phyloP scores from a whole-genome alignment of 2,797 vertebrate genomes.

The Pachyuromys duprasi region DNA sequence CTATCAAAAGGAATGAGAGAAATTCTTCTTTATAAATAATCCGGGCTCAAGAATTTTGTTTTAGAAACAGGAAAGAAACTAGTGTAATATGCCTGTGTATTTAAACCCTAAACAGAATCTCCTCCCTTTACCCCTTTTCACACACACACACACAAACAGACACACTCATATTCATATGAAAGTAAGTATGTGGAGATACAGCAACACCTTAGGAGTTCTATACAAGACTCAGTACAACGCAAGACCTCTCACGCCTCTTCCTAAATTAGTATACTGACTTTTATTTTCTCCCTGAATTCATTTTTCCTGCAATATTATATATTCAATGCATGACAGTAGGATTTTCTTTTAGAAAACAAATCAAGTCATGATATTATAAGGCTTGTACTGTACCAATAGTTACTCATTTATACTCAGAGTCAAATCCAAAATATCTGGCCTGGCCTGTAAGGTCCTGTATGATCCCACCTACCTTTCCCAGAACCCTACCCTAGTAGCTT shows the following conservation, averaged over 20 bases:
- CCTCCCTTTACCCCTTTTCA: too few species aligned
- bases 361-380: neutral
- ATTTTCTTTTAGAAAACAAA: neutral
- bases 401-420: neutral
- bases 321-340: neutral
- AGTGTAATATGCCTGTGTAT: neutral
- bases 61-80: neutral
- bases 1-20: neutral
- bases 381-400: neutral
- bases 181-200: neutral
- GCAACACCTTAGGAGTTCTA: neutral
- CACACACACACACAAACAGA: neutral
- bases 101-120: neutral
- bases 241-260: neutral
- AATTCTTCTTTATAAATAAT: neutral
- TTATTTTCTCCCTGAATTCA: neutral
- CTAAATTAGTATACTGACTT: neutral
- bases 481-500: neutral
- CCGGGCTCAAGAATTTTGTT: neutral
- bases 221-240: neutral
- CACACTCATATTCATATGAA: neutral
- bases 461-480: neutral
- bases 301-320: neutral
- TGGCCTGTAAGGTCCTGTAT: too few species aligned
- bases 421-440: neutral